Base-by-base conservation (phyloP, 2,797 vertebrate genomes). In the Decapterus maruadsi region DNA sequence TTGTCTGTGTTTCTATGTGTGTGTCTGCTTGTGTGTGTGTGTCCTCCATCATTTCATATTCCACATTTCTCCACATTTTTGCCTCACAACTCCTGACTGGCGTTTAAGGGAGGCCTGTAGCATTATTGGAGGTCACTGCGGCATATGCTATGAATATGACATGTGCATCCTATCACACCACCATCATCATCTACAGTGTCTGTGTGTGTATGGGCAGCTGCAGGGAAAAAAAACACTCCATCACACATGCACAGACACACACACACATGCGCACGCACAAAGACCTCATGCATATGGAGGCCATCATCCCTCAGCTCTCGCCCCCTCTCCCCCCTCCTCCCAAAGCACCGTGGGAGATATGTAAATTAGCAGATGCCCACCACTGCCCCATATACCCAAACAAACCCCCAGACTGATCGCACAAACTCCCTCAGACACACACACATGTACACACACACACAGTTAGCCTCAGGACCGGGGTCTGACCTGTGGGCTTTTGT, bases 271-370 rank as follows among this genome's bases (percentile, higher is more conserved):
- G 3, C 17, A 48, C 3, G 8, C 17, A 48, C 48, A 20, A 51
- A 67, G 81, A n/a, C 85, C 89, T 95, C 92, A 95, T 94, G 78
- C 93, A 94, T 95, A 94, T 93, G 90, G 89, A 95, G 88, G 78
- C 86, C 40, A 43, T 83, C 85, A 81, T 84, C 85, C 84, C 73
- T 89, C 76, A 79, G 89, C 89, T 75, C 75, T 89, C 13, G 68
- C 89, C 91, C 85, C 26, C 26, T n/a, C n/a, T n/a, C n/a, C n/a
- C n/a, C n/a, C n/a, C n/a, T n/a, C n/a, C n/a, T n/a, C 26, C 85
- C 89, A 91, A 88, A 93, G 92, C 89, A 90, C 77, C 64, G 88
- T 87, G 87, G 86, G 88, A 93, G 83, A 93, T 92, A 94, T 94
- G 93, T 84, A 93, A 92, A 95, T 93, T 50, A 87, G 74, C 85